Evolutionary conservation across 2,113 vertebrate genomes (phyloP).

Genomic region (Syrrhaptes paradoxus): DNA sequence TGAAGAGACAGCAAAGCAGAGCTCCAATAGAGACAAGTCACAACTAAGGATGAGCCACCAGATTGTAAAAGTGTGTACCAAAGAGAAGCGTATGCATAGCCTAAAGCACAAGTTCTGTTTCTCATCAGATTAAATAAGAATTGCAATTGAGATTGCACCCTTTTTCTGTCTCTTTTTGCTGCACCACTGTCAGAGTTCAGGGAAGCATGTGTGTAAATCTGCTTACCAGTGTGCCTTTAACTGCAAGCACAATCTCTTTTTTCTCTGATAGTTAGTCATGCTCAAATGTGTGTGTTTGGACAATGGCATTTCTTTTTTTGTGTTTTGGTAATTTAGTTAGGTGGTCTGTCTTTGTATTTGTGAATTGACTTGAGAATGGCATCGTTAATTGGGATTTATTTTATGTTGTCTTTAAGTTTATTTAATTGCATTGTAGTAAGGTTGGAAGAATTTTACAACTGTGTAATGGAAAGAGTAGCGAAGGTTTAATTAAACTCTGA

Average conservation of each 20-base stretch:
- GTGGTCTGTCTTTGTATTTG: not conserved
- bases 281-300: not conserved
- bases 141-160: not conserved
- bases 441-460: not conserved
- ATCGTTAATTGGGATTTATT: not conserved
- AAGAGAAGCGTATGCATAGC: not conserved
- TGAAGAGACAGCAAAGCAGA: not conserved
- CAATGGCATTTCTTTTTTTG: not conserved
- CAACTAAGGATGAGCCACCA: not conserved
- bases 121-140: too few species aligned
- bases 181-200: not conserved
- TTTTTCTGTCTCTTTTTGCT: not conserved
- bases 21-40: not conserved
- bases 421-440: not conserved
- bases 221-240: not conserved
- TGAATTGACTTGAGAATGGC: not conserved
- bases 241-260: not conserved
- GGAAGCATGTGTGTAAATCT: not conserved
- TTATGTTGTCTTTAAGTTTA: not conserved
- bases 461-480: not conserved
- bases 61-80: not conserved
- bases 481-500: not conserved
- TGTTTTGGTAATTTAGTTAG: not conserved
- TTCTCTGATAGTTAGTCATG: not conserved
- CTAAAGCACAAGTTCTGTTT: not conserved